Evolutionary conservation across 1,140 invertebrate species (phyloP).

Genomic region (Chymomyza costata): DNA sequence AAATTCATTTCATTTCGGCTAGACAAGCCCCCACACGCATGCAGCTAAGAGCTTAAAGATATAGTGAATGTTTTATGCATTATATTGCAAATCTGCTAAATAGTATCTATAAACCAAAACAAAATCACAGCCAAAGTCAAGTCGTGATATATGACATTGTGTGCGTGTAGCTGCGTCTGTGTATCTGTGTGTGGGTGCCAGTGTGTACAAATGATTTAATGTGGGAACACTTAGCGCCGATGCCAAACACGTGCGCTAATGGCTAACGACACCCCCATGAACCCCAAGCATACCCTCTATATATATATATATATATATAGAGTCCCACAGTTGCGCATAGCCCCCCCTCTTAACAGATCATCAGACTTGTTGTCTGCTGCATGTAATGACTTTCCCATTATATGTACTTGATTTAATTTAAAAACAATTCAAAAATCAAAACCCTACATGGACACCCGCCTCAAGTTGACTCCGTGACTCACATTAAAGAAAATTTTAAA

Average conservation of each 20-base stretch:
- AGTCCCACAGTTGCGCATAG: not conserved
- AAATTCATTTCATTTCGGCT: no score
- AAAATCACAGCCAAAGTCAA: no score
- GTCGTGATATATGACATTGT: no score
- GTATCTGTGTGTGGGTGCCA: no score
- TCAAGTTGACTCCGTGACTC: no score
- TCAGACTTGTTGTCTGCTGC: no score
- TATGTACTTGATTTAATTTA: constrained; percentile 62
- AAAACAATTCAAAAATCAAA: constrained; percentile 68
- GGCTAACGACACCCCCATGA: constrained; percentile 4
- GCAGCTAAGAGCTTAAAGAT: no score
- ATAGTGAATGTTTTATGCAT: constrained; percentile 22
- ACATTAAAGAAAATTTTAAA: constrained; percentile 63
- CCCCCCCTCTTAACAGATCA: not conserved
- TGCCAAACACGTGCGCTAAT: constrained; percentile 45
- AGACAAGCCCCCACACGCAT: no score
- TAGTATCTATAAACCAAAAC: constrained; percentile 32
- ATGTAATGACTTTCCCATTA: constrained; percentile 1
- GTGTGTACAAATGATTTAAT: constrained; percentile 49
- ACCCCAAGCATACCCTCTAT: no score
- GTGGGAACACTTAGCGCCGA: constrained; percentile 48
- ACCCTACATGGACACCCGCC: not conserved
- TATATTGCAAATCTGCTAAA: constrained; percentile 25
- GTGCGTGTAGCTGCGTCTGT: not conserved
- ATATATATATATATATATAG: no score